phyloP scores from a whole-genome alignment of 2,888 invertebrate genomes.

The Isoperla grammatica region DNA sequence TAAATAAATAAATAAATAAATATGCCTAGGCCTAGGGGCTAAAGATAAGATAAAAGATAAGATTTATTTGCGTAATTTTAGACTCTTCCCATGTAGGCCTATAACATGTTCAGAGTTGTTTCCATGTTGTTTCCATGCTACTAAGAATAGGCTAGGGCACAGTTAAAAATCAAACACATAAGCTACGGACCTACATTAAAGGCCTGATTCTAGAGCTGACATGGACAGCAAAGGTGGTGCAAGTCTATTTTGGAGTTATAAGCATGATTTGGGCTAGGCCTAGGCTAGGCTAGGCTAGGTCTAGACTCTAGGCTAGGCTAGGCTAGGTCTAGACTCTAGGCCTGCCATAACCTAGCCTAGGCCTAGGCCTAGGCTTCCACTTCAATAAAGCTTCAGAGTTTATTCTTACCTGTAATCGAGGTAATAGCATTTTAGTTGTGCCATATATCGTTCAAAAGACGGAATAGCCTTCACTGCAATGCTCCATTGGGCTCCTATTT shows the following conservation, averaged over 20 bases:
- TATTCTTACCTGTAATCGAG: conserved; percentile 72
- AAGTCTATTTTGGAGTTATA: background rate
- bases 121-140: too few relatives aligned
- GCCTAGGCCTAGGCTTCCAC: background rate
- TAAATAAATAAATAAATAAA: too few relatives aligned
- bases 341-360: background rate
- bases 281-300: too few relatives aligned
- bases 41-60: too few relatives aligned
- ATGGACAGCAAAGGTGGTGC: background rate
- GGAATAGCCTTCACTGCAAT: conserved; percentile 89
- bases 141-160: too few relatives aligned
- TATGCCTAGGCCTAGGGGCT: too few relatives aligned
- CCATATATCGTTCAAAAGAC: conserved; percentile 95
- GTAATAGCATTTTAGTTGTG: conserved; percentile 96
- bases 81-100: too few relatives aligned
- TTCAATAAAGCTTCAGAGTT: background rate
- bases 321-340: background rate
- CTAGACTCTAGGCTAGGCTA: background rate
- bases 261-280: background rate
- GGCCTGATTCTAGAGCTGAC: too few relatives aligned
- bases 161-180: too few relatives aligned
- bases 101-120: too few relatives aligned
- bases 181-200: too few relatives aligned
- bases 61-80: too few relatives aligned
- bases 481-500: conserved; percentile 95